A percentile compares a stretch with the other conserved stretches of the same genome.
phyloP scores from a whole-genome alignment of 2,797 vertebrate genomes.

The Mormyrops boulengeri region DNA sequence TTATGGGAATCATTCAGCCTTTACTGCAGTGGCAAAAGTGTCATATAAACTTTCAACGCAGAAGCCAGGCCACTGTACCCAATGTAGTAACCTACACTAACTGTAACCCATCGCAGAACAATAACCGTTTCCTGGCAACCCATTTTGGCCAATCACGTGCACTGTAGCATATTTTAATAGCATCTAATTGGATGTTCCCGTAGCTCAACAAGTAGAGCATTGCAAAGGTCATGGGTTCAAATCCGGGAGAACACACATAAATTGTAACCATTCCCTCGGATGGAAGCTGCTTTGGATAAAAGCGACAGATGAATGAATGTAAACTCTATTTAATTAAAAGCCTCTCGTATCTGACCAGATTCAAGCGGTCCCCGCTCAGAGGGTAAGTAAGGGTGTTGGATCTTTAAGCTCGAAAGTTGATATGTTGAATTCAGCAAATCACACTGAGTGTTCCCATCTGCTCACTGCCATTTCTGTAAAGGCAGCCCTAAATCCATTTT shows the following conservation, averaged over 20 bases:
- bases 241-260: neutral
- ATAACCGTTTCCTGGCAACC: neutral
- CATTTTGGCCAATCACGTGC: neutral
- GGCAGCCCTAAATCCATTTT: neutral
- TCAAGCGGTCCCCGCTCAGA: neutral
- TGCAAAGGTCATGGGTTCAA: neutral
- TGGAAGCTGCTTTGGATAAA: neutral
- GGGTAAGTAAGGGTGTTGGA: neutral
- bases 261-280: neutral
- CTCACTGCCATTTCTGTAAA: neutral
- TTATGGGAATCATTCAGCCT: conserved; percentile 1
- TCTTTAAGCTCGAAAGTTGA: neutral
- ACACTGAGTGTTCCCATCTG: neutral
- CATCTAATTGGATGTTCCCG: neutral
- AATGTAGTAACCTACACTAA: neutral
- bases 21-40: neutral
- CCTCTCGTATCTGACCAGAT: neutral
- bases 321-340: conserved; percentile 1
- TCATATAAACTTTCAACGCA: neutral
- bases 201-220: neutral
- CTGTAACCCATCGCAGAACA: neutral
- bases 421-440: neutral
- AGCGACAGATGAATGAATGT: neutral
- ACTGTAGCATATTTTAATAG: neutral
- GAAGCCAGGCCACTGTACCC: neutral